These are phyloP conservation scores for Caerostris extrusa DNA, from an alignment of 1,140 invertebrate genomes.

Conservation along the genomic window DNA sequence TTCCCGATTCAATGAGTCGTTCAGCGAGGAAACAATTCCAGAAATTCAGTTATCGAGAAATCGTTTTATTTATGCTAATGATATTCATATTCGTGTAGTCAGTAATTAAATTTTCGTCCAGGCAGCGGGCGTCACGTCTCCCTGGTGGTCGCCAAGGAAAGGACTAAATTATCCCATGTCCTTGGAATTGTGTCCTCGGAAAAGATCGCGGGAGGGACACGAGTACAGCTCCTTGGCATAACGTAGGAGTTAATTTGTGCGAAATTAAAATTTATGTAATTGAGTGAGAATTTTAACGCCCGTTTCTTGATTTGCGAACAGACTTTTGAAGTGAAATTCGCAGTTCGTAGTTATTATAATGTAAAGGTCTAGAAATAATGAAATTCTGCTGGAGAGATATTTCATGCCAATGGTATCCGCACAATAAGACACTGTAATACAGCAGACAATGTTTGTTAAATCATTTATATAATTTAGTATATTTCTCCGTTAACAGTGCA, in stretches of 20 bases:
- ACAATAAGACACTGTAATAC: no score
- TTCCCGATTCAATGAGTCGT: slow-evolving; percentile 11
- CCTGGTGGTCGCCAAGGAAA: slow-evolving; percentile 19
- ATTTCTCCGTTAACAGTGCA: no score
- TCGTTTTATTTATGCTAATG: slow-evolving; percentile 71
- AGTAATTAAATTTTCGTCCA: slow-evolving; percentile 62
- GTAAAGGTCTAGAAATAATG: no score
- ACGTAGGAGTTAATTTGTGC: background rate
- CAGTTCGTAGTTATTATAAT: no score
- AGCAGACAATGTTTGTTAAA: no score
- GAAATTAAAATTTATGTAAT: background rate
- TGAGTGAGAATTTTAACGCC: background rate
- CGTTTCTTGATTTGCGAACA: background rate
- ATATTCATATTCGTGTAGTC: slow-evolving; percentile 69
- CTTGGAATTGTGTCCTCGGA: slow-evolving; percentile 8
- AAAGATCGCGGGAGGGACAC: background rate
- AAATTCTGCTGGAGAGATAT: no score
- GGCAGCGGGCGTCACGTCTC: background rate
- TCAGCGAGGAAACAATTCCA: slow-evolving; percentile 25
- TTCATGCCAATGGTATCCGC: no score
- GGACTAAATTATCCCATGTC: slow-evolving; percentile 27
- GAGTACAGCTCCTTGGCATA: background rate
- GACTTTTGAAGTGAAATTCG: no score
- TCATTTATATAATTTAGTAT: no score
- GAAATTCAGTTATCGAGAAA: slow-evolving; percentile 65